Conservation (phyloP, 2,888 invertebrate genomes). For the Iselma pallidipennis region DNA sequence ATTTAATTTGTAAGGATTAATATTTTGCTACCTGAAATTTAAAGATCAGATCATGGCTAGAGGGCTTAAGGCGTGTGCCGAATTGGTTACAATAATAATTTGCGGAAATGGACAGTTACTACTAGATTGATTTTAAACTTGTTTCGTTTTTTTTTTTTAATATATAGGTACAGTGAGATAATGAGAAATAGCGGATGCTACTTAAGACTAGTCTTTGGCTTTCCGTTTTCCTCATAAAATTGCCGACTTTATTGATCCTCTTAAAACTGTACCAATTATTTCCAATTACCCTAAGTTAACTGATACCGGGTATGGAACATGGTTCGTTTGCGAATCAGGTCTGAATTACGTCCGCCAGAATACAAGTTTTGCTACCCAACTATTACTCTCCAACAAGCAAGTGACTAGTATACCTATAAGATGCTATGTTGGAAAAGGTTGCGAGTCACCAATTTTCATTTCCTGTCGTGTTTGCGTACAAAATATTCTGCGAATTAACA, state of each 20-base stretch:
- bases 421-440: neutral
- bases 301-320: neutral
- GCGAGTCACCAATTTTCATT: conserved; percentile 39
- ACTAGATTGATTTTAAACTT: neutral
- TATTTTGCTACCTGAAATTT: neutral
- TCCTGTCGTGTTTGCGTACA: conserved; percentile 33
- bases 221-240: conserved; percentile 6
- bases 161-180: too few relatives aligned
- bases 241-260: neutral
- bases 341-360: neutral
- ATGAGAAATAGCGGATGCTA: neutral
- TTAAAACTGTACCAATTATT: conserved; percentile 5
- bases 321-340: conserved; percentile 10
- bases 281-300: neutral
- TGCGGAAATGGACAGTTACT: conserved; percentile 22
- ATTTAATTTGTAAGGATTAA: conserved; percentile 1
- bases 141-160: too few relatives aligned
- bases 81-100: neutral
- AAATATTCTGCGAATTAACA: conserved; percentile 31
- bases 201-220: neutral
- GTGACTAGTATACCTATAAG: neutral
- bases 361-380: neutral
- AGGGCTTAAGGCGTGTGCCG: conserved; percentile 11
- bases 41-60: conserved; percentile 1
- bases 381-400: too few relatives aligned